These are phyloP conservation scores for Phallusia fumigata DNA, from an alignment of 23 tunicate species.

Conservation along the genomic window DNA sequence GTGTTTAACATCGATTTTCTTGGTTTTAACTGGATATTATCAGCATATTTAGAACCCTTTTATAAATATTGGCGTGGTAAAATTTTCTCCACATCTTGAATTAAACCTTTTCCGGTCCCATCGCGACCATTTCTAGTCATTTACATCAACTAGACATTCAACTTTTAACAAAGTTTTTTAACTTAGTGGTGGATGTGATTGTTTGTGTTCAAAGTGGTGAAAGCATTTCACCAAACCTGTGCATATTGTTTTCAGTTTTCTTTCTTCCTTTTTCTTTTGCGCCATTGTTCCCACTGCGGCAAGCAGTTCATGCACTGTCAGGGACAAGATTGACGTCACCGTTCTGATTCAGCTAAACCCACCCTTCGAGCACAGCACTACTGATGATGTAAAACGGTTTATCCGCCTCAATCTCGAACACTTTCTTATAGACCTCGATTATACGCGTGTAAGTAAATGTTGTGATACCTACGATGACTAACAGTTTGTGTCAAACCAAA, in stretches of 20 bases:
- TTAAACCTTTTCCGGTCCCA: no score
- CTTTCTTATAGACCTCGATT: not conserved
- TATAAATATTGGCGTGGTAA: no score
- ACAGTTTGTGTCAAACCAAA: no score
- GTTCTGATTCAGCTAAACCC: not conserved
- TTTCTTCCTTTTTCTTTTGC: constrained; percentile 3
- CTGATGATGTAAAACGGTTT: not conserved
- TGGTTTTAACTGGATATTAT: not conserved
- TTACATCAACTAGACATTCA: no score
- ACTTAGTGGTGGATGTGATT: no score
- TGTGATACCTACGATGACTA: no score
- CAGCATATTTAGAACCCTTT: no score
- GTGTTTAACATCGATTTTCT: not conserved
- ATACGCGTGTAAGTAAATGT: not conserved
- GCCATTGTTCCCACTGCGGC: not conserved
- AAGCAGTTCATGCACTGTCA: not conserved
- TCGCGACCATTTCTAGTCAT: no score
- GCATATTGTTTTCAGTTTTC: not conserved
- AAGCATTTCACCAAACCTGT: no score
- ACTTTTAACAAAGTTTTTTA: no score
- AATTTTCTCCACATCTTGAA: no score
- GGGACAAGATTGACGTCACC: not conserved
- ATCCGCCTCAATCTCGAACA: not conserved
- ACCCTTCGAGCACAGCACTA: not conserved
- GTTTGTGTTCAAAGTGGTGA: no score